Base-by-base conservation (phyloP, 2,797 vertebrate species). In the Holocentrus rufus region DNA sequence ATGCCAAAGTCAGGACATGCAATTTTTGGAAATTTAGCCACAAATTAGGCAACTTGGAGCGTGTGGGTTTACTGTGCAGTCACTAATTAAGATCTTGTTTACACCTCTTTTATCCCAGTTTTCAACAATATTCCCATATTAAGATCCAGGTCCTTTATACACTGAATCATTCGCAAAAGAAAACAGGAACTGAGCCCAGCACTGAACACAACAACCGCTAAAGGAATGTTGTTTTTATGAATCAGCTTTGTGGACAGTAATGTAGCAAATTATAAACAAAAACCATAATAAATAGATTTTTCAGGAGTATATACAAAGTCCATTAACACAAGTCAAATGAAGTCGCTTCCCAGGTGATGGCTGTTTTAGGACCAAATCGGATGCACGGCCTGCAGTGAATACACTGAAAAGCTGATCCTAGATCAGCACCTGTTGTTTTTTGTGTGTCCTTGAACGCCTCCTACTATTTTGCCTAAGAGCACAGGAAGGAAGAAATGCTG, bases 201-300 rank as follows among this genome's bases (percentile, higher is more conserved):
- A 31, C 22, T 46, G 39, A 44, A 61, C 36, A 20, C 34, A 59
- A 39, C n/a, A 59, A 59, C 34, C 8, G 9, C n/a, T 13, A 61
- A 39, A 60, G 34, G 34, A 60, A 60, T 18, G 20, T 5, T 36
- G 20, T 34, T 59, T 59, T 39, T 42, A 59, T 14, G 13, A 61
- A 46, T 31, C 36, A 42, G 10, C 23, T 17, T 22, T 61, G 62
- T 69, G 31, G 22, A 53, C 63, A 75, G 62, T 76, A 71, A 52
- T 31, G 69, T 77, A 85, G 72, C 70, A 81, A 82, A 89, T 82
- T 34, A 80, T 79, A 62, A 61, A 76, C 55, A 92, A 95, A 22
- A 65, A 52, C 4, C 34, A 60, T 34, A 66, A 95, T 95, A 95
- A 95, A 95, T 95, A 95, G 90, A 91, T 89, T 94, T 27, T 94